Evolutionary conservation across 2,888 invertebrate genomes (phyloP), one percentile per base, ranked within the genome.

Genomic region (Macropis europaea): DNA sequence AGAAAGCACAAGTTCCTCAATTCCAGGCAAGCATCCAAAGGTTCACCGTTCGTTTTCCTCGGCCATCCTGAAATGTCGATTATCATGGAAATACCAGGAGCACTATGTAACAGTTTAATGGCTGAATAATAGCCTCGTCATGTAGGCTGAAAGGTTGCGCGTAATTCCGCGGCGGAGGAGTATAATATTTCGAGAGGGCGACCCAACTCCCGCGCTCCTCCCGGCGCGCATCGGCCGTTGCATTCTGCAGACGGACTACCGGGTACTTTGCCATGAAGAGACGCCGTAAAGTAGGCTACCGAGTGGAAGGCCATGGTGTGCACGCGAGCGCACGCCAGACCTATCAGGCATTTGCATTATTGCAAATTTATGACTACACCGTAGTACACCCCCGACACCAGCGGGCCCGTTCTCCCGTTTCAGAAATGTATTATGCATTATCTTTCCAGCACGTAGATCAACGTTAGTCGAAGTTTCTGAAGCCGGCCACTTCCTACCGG

Each of bases 391-490:
- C 50, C 66, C 69, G 57, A 63, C 76, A 47, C 62, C 77, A 42
- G n/a, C 59, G 52, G 36, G n/a, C 42, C 62, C 71, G 43, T 78
- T 82, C 79, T 83, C 79, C n/a, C 82, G 79, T 79, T 77, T 80
- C 77, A 78, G 79, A 84, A 86, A 87, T 88, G 88, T 87, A 88
- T 88, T 86, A 88, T 88, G 88, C 88, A 88, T 88, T 88, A 88
- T 88, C 87, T 88, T 88, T 88, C 87, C 88, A 85, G 86, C 85
- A 88, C 86, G 86, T 88, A 88, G 85, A 88, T 88, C 88, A 87
- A 81, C 84, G 85, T 88, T 88, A 87, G 83, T 82, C 85, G 76
- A 86, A 87, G 82, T 88, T 87, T 82, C 81, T 61, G 79, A 76
- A 82, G 64, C 67, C 76, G 66, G 45, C 61, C 81, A 75, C 73